Base-by-base conservation (phyloP, 2,113 vertebrate species). In the Pelecanus crispus region DNA sequence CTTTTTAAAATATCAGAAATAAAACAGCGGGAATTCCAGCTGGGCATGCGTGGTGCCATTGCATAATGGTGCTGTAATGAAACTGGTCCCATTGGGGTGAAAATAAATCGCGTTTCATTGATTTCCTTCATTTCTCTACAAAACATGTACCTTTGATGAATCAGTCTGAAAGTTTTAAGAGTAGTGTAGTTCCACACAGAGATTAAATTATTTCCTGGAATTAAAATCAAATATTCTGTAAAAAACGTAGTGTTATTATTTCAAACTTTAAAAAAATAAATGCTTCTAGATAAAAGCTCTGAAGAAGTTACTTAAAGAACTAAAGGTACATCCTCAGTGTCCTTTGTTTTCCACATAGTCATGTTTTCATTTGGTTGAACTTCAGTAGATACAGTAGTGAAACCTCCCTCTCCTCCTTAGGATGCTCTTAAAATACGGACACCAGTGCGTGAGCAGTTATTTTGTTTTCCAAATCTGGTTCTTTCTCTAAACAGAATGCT, bases 11-110 rank as follows among this genome's bases (percentile, higher is more conserved):
- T 34, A 68, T 4, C 26, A 74, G 26, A 56, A 49, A 49, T 38
- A 6, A 34, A 45, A 21, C 5, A 22, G 29, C 7, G 36, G 29
- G 7, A 66, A 49, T 62, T 36, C 47, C 62, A 62, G 29, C 62
- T 31, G 34, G 40, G 50, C 25, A 38, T 2, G 0, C 9, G 12
- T 10, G 13, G 36, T 18, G 11, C 26, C 11, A 6, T 7, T 4
- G 15, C 9, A 2, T 24, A 16, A 52, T 0, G 7, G 11, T 29
- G 50, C 50, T 38, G 50, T 11, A 38, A 50, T 1, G 5, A 58
- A 79, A 19, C 17, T 2, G 1, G 52, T 26, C 34, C 50, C 32
- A 8, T 16, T 13, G 6, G 31, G 40, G 56, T 24, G 49, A 75
- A 63, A 75, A 75, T 29, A 70, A 45, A 58, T n/a, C n/a, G n/a